A percentile compares a stretch with the other conserved stretches of the same genome.
These are phyloP conservation scores for Lepidocolaptes lacrymiger DNA, from an alignment of 2,797 vertebrate genomes.

Conservation along the genomic window DNA sequence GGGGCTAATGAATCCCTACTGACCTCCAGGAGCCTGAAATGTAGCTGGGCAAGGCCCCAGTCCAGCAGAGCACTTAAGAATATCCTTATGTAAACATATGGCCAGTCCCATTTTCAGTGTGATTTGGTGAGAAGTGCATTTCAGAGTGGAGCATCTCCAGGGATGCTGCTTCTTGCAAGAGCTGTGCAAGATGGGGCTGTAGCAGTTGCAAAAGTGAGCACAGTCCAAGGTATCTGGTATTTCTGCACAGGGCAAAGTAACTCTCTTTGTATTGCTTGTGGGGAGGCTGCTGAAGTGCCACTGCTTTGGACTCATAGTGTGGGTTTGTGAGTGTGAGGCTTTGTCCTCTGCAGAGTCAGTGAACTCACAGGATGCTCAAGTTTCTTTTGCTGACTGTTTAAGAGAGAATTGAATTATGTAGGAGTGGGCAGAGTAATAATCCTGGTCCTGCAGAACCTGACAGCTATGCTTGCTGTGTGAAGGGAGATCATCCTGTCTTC, in stretches of 20 bases:
- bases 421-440: background rate
- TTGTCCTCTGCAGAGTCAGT: background rate
- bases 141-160: background rate
- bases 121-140: background rate
- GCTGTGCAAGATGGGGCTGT: background rate
- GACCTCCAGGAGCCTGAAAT: background rate
- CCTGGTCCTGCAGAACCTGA: background rate
- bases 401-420: background rate
- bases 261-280: background rate
- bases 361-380: background rate
- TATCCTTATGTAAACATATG: background rate
- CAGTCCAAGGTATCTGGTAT: background rate
- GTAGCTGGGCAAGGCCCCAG: background rate
- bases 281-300: background rate
- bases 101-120: background rate
- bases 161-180: background rate
- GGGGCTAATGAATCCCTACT: conserved; percentile 21
- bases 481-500: background rate
- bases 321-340: background rate
- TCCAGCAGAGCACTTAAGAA: conserved; percentile 44
- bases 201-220: background rate
- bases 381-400: background rate
- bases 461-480: background rate
- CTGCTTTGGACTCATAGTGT: background rate
- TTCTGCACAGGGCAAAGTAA: background rate